Percentiles rank a stretch among this genome's conserved stretches.
phyloP scores from a whole-genome alignment of 2,113 vertebrate species.

The Leptosomus discolor region DNA sequence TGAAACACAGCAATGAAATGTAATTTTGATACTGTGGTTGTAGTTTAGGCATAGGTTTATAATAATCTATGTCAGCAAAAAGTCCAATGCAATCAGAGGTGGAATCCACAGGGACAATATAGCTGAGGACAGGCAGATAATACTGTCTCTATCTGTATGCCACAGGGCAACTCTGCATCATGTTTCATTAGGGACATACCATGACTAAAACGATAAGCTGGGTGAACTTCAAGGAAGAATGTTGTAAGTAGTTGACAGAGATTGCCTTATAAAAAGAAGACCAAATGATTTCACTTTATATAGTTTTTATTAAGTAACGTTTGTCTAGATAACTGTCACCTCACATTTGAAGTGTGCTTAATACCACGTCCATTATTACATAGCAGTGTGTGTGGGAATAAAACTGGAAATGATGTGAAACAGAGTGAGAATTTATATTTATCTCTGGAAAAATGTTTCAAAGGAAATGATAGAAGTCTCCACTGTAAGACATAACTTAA shows the following conservation, averaged over 20 bases:
- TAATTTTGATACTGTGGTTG: background rate
- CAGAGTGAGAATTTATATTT: background rate
- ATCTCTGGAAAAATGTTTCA: background rate
- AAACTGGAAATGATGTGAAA: background rate
- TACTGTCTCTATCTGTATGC: background rate
- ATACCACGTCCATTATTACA: background rate
- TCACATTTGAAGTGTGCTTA: background rate
- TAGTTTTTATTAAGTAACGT: background rate
- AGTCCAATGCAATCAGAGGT: background rate
- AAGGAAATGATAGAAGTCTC: background rate
- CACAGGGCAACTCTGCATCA: background rate
- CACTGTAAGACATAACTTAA: background rate
- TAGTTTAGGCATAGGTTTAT: background rate
- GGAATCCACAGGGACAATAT: background rate
- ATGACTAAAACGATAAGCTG: background rate
- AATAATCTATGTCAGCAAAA: background rate
- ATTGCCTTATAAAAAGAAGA: background rate
- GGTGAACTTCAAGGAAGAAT: background rate
- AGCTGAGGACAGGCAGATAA: background rate
- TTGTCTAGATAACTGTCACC: background rate
- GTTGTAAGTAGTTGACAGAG: background rate
- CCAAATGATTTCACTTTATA: background rate
- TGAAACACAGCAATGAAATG: background rate
- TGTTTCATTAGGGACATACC: background rate
- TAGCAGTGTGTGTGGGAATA: background rate